Base-by-base conservation (phyloP, 2,797 vertebrate species). In the Melanitta fusca region DNA sequence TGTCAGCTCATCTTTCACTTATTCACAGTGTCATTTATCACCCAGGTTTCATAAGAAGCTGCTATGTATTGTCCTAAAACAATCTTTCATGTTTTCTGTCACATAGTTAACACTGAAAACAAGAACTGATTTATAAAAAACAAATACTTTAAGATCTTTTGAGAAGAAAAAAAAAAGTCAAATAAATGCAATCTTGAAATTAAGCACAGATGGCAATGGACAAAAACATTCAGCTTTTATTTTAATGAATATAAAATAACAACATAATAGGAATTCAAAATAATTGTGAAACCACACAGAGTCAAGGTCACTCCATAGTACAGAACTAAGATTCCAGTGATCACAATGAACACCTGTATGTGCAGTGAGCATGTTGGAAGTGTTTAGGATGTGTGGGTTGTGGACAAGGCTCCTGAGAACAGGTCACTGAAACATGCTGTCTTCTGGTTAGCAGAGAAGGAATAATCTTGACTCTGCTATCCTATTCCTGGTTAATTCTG, bases 1-100 rank as follows among this genome's bases (percentile, higher is more conserved):
- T 85, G 78, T 88, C 92, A 93, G 80, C 65, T 92, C 89, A 79
- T 91, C 78, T 87, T 89, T 96, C 93, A 94, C 62, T 91, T 83
- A 72, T 16, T 25, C 65, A 45, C 1, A 3, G 43, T 81, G 62
- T 51, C 62, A 85, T 93, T 93, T 87, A 78, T 96, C 91, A 93
- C 45, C 8, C 34, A 74, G 61, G 43, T 72, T 93, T 86, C 79
- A 28, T 80, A 94, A 80, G 84, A 70, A 91, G 66, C 32, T 93
- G 65, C 38, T 72, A 39, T 58, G 27, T 60, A 85, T 81, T 69
- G 18, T 51, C 65, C 69, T 88, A 49, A 85, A 87, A 57, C 38
- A 38, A 22, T 85, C 73, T 80, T 82, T 93, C 21, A 27, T 70
- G 51, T 69, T 91, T 39, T 54, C 65, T 92, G 49, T 89, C 72